Evolutionary conservation across 2,797 vertebrate genomes (phyloP), one percentile per base, ranked within the genome.

Genomic region (Gallinago stenura): DNA sequence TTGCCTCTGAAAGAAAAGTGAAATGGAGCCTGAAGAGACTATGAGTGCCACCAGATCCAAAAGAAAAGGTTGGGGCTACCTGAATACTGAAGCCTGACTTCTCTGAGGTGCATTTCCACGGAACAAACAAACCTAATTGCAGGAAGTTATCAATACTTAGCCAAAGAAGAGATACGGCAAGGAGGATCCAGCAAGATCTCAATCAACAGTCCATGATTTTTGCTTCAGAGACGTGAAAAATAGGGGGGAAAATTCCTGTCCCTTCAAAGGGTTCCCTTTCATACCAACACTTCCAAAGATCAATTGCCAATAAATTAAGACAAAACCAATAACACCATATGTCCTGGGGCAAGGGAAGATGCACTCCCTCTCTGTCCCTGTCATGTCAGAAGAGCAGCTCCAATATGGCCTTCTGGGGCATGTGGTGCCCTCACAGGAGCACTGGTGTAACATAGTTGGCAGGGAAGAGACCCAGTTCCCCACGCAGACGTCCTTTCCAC

Each of bases 401-500:
- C 43, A 53, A 17, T 26, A 26, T 17, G 41, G 68, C 48, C 39
- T 37, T 82, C 64, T 53, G 45, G 72, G 70, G 46, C 45, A 28
- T 18, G 13, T 39, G 57, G 33, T 35, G 73, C 73, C 62, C 57
- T 98, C 97, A 98, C 61, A 97, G 96, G 19, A 31, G 98, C 97
- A 99, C 86, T 2, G 92, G 98, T 7, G 88, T 91, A 13, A 99
- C 99, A 0, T 99, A 99, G 97, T 99, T 99, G 71, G 99, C 97
- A 14, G 99, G 99, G 95, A 99, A 99, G 90, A 99, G 98, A 70
- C 99, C 99, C 9, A 96, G 95, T 10, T 95, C 98, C 43, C 98
- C 98, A 41, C 97, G 98, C 91, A 99, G 98, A 26, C 97, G 97
- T 46, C 99, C 99, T 28, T 88, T 98, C 99, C 99, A 99, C 99